phyloP scores from a whole-genome alignment of 2,888 invertebrate genomes.

The Blomia tropicalis region DNA sequence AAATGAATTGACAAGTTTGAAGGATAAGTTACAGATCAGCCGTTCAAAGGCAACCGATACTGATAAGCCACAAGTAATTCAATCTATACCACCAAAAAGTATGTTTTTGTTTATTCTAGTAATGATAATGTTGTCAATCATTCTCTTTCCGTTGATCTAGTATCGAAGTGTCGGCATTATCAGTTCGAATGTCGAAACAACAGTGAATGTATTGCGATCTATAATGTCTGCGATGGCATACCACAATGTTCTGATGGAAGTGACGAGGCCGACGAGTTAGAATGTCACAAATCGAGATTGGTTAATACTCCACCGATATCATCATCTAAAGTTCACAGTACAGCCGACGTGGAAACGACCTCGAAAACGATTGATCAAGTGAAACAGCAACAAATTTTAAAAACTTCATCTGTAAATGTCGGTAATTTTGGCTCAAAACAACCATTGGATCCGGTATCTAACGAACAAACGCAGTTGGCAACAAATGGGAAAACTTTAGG shows the following conservation, averaged over 20 bases:
- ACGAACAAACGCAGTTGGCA: not conserved
- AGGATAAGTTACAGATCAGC: not conserved
- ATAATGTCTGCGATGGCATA: conserved; percentile 86
- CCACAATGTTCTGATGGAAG: conserved; percentile 69
- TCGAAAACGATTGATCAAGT: not conserved
- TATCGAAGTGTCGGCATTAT: conserved; percentile 47
- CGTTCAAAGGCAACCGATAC: no score
- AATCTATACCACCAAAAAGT: not conserved
- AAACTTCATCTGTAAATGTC: not conserved
- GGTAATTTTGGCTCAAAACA: not conserved
- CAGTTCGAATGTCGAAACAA: conserved; percentile 73
- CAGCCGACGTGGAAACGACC: not conserved
- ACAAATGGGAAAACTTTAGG: not conserved
- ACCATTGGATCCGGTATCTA: not conserved
- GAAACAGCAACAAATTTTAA: not conserved
- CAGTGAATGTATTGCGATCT: conserved; percentile 79
- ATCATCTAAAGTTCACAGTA: not conserved
- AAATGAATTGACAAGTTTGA: conserved; percentile 47
- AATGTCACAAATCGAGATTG: conserved; percentile 44
- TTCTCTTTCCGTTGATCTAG: conserved; percentile 15
- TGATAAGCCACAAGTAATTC: no score
- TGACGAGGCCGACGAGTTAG: conserved; percentile 71
- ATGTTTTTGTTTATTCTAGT: not conserved
- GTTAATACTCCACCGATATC: conserved; percentile 10
- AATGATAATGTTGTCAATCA: no score